Evolutionary conservation across 2,888 invertebrate genomes (phyloP).

Genomic region (Stenodera caucasica): DNA sequence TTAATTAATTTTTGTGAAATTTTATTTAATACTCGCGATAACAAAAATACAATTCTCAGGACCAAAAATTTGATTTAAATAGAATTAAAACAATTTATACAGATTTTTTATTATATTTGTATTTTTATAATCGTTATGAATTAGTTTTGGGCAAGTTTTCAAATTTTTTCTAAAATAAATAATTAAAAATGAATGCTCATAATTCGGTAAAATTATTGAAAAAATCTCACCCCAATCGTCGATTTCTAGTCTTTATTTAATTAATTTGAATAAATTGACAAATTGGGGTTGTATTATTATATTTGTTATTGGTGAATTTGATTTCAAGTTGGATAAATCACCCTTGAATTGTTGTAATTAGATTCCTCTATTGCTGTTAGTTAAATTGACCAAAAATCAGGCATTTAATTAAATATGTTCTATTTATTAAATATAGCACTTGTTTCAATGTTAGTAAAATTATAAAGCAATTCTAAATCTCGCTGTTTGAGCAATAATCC

Average conservation of each 20-base stretch:
- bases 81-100: slow-evolving; percentile 20
- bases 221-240: neutral
- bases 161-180: slow-evolving; percentile 9
- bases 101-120: slow-evolving; percentile 29
- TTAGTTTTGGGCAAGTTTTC: slow-evolving; percentile 15
- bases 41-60: slow-evolving; percentile 25
- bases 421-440: slow-evolving; percentile 18
- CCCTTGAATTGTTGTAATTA: neutral
- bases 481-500: slow-evolving; percentile 33
- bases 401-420: slow-evolving; percentile 15
- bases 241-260: neutral
- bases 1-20: neutral
- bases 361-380: slow-evolving; percentile 3
- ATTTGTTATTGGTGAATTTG: neutral
- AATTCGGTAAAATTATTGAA: neutral
- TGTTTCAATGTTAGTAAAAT: slow-evolving; percentile 22
- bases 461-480: slow-evolving; percentile 35
- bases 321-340: too few species aligned
- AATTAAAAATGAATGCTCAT: slow-evolving; percentile 2
- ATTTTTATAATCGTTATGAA: slow-evolving; percentile 29
- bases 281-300: neutral
- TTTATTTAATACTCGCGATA: neutral
- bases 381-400: neutral
- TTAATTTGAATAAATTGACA: neutral
- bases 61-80: slow-evolving; percentile 28